These are phyloP conservation scores for Sebastes variabilis DNA, from an alignment of 2,797 vertebrate genomes.

Conservation along the genomic window DNA sequence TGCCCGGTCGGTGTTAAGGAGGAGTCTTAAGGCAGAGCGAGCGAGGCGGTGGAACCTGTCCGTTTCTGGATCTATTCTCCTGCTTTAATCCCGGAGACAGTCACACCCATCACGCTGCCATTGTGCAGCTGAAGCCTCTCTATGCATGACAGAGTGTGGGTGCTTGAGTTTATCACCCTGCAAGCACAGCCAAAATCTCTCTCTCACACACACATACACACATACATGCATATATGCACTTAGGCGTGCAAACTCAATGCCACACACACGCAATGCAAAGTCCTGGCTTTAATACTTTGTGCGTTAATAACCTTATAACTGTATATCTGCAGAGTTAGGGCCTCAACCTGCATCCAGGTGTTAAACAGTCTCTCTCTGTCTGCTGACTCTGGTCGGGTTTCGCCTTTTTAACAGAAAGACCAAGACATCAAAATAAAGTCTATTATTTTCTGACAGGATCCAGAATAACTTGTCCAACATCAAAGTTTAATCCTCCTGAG, in stretches of 20 bases:
- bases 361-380: background rate
- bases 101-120: conserved; percentile 73
- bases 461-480: conserved; percentile 32
- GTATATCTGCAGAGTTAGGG: background rate
- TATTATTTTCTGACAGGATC: conserved; percentile 16
- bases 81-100: conserved; percentile 69
- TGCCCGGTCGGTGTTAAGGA: background rate
- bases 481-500: background rate
- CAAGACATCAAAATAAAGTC: background rate
- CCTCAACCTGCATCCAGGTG: background rate
- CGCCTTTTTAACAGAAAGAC: background rate
- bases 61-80: conserved; percentile 65
- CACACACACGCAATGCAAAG: background rate
- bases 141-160: conserved; percentile 64
- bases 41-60: conserved; percentile 65
- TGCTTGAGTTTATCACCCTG: conserved; percentile 26
- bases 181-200: background rate
- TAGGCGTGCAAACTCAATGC: background rate
- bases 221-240: background rate
- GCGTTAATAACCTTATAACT: background rate
- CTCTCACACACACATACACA: background rate
- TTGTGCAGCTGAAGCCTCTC: conserved; percentile 68
- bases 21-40: conserved; percentile 6
- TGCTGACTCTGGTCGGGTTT: background rate
- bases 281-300: background rate